These are phyloP conservation scores for Tadarida brasiliensis DNA, from an alignment of 2,797 vertebrate species.

Conservation along the genomic window DNA sequence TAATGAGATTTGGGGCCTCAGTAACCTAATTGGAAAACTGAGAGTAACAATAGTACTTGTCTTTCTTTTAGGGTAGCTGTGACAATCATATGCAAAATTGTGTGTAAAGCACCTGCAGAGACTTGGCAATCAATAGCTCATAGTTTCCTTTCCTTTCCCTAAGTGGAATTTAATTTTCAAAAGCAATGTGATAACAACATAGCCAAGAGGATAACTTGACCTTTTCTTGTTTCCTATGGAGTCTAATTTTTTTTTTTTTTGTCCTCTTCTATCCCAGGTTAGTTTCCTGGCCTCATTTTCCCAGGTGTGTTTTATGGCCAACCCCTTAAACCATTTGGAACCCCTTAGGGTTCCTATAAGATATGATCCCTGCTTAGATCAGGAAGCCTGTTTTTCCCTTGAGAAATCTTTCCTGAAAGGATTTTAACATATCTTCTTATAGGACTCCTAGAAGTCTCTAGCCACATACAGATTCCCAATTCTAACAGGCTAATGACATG, in stretches of 20 bases:
- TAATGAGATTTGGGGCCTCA: not conserved
- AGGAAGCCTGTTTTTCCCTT: not conserved
- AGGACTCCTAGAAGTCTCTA: not conserved
- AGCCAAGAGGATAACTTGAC: slow-evolving; percentile 65
- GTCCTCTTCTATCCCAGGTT: slow-evolving; percentile 21
- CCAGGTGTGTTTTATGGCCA: slow-evolving; percentile 37
- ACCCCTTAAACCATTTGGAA: not conserved
- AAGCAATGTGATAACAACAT: slow-evolving; percentile 61
- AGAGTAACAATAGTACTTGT: slow-evolving; percentile 48
- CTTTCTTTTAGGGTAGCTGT: not conserved
- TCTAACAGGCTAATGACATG: not conserved
- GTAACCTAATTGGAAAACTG: slow-evolving; percentile 52
- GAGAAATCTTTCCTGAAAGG: not conserved
- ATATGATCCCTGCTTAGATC: not conserved
- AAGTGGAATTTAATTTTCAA: slow-evolving; percentile 76
- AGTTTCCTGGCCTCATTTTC: slow-evolving; percentile 43
- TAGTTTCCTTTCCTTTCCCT: slow-evolving; percentile 47
- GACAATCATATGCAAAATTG: slow-evolving; percentile 59
- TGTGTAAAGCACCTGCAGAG: slow-evolving; percentile 40
- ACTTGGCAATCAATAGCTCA: slow-evolving; percentile 64
- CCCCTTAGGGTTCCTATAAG: not conserved
- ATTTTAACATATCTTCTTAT: slow-evolving; percentile 20
- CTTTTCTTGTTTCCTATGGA: slow-evolving; percentile 57
- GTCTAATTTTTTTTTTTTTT: not conserved
- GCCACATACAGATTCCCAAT: not conserved